phyloP scores from a whole-genome alignment of 2,888 invertebrate species.

The Cephonodes hylas region DNA sequence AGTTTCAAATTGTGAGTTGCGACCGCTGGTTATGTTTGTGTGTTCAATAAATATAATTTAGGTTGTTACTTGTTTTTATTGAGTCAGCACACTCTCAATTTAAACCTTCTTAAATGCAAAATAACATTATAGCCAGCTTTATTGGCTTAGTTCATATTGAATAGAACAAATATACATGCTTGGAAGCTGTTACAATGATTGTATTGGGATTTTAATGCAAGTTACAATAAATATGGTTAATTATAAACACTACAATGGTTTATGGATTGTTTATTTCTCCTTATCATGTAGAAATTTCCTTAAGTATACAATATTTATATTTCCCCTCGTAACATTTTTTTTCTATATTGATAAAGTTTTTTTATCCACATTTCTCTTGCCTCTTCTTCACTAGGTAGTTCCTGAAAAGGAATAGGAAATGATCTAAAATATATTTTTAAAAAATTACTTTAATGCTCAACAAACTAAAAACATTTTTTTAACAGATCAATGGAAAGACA shows the following conservation, averaged over 20 bases:
- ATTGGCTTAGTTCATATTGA: slow-evolving; percentile 3
- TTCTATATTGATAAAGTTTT: slow-evolving; percentile 83
- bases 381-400: slow-evolving; percentile 84
- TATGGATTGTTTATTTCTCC: slow-evolving; percentile 1
- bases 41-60: slow-evolving; percentile 65
- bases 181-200: background rate
- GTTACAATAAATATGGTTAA: slow-evolving; percentile 26
- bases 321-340: slow-evolving; percentile 81
- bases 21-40: slow-evolving; percentile 57
- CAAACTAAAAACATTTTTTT: too few species aligned
- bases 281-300: background rate
- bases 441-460: too few species aligned
- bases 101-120: slow-evolving; percentile 10
- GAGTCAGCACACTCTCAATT: slow-evolving; percentile 18
- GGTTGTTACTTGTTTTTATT: slow-evolving; percentile 49
- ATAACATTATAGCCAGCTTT: background rate
- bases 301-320: slow-evolving; percentile 31
- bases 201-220: slow-evolving; percentile 20
- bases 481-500: too few species aligned
- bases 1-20: slow-evolving; percentile 62
- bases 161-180: slow-evolving; percentile 16
- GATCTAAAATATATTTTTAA: too few species aligned
- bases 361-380: slow-evolving; percentile 89
- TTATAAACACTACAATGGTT: background rate
- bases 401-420: slow-evolving; percentile 80